Conservation (phyloP, 92 coral and sea anemone species). For the Virgularia gustaviana region DNA sequence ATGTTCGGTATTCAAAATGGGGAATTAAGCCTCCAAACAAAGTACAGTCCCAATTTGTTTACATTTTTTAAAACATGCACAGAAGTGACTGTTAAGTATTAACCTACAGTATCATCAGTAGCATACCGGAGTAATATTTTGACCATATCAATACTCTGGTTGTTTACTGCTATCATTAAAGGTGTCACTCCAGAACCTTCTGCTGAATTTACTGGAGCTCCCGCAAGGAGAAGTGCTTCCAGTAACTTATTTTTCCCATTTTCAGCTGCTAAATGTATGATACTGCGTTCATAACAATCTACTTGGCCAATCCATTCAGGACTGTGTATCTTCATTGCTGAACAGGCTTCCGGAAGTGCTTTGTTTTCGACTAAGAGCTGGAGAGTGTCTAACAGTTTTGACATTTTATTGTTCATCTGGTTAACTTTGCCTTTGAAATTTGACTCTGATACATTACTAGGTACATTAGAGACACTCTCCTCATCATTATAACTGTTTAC, state of each 20-base stretch:
- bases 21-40: too few relatives aligned
- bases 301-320: neutral
- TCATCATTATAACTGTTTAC: neutral
- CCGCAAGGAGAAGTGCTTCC: slow-evolving; percentile 3
- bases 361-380: neutral
- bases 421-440: neutral
- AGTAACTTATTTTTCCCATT: neutral
- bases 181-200: slow-evolving; percentile 10
- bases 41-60: too few relatives aligned
- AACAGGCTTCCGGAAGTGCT: neutral
- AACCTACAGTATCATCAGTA: too few relatives aligned
- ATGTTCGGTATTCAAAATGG: too few relatives aligned
- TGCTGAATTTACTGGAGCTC: neutral
- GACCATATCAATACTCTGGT: neutral
- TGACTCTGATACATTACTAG: neutral
- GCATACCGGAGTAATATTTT: neutral
- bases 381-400: neutral
- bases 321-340: neutral
- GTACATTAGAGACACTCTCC: neutral
- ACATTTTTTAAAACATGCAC: too few relatives aligned
- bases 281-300: neutral
- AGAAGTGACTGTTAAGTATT: too few relatives aligned
- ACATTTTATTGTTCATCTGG: neutral
- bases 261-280: neutral
- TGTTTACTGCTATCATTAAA: slow-evolving; percentile 4